Percentiles rank a stretch among this genome's conserved stretches.
phyloP scores from a whole-genome alignment of 2,797 vertebrate species.

The Geotria australis region DNA sequence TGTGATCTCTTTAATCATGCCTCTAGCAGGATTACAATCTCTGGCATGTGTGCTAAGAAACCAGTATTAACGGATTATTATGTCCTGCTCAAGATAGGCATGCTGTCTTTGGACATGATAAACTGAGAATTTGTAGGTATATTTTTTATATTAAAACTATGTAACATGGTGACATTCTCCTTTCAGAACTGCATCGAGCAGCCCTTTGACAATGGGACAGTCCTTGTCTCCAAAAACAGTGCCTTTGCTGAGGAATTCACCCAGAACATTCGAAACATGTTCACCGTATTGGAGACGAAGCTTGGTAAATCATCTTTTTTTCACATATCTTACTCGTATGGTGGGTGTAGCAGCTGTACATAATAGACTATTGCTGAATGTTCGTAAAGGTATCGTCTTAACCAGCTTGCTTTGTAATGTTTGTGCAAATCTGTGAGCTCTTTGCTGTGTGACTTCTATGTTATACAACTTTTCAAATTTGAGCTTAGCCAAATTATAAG shows the following conservation, averaged over 20 bases:
- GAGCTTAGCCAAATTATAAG: too few species aligned
- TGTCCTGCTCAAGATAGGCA: background rate
- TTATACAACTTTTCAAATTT: too few species aligned
- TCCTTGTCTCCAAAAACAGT: conserved; percentile 57
- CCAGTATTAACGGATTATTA: background rate
- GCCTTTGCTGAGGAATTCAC: conserved; percentile 83
- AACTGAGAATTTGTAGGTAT: too few species aligned
- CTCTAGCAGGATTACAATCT: too few species aligned
- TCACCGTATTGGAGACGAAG: conserved; percentile 57
- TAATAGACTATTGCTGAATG: background rate
- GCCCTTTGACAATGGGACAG: conserved; percentile 61
- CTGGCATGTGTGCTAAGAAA: too few species aligned
- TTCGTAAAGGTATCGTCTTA: conserved; percentile 1
- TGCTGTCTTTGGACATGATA: too few species aligned
- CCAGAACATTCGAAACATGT: conserved; percentile 55
- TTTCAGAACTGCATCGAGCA: conserved; percentile 70
- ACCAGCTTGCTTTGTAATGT: background rate
- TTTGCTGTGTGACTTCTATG: too few species aligned
- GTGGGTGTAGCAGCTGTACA: too few species aligned
- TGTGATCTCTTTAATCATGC: too few species aligned
- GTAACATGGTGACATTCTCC: background rate
- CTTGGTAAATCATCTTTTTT: conserved; percentile 26
- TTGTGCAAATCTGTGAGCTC: background rate
- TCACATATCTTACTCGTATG: too few species aligned
- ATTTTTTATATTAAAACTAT: background rate